A percentile compares a stretch with the other conserved stretches of the same genome.
phyloP scores from a whole-genome alignment of 2,888 invertebrate species.

The Drosophila pseudotakahashii region DNA sequence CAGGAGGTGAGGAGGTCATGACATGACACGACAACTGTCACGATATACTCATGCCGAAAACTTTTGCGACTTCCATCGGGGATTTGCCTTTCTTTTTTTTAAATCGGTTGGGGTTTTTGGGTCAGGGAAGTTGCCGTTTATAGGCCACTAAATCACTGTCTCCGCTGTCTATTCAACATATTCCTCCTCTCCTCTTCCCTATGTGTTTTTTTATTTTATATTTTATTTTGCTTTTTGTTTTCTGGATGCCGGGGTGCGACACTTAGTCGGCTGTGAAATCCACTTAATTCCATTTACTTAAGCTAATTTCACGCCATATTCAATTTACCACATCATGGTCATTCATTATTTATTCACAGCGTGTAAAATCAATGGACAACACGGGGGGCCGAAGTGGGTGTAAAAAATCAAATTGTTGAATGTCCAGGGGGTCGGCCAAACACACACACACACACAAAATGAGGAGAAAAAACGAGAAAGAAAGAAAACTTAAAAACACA shows the following conservation, averaged over 20 bases:
- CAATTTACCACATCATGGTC: slow-evolving; percentile 81
- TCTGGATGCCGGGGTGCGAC: slow-evolving; percentile 18
- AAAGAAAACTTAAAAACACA: slow-evolving; percentile 12
- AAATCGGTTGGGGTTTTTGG: slow-evolving; percentile 14
- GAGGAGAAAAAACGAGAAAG: background rate
- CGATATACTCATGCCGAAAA: slow-evolving; percentile 41
- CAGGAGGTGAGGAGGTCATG: slow-evolving; percentile 53
- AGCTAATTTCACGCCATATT: slow-evolving; percentile 83
- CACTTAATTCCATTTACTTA: slow-evolving; percentile 82
- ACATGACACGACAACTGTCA: slow-evolving; percentile 56
- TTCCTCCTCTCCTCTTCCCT: background rate
- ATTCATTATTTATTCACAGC: slow-evolving; percentile 83
- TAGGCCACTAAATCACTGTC: slow-evolving; percentile 48
- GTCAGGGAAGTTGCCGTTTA: slow-evolving; percentile 31
- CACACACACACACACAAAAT: slow-evolving; percentile 20
- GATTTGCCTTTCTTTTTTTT: slow-evolving; percentile 23
- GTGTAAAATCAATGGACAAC: slow-evolving; percentile 81
- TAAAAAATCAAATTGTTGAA: slow-evolving; percentile 70
- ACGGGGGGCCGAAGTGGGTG: slow-evolving; percentile 3
- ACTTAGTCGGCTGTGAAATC: slow-evolving; percentile 77
- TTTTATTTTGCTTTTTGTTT: slow-evolving; percentile 16
- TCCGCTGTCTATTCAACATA: slow-evolving; percentile 28
- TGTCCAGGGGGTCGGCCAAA: slow-evolving; percentile 42
- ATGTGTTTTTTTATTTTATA: background rate
- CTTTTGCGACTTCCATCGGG: slow-evolving; percentile 31